These are phyloP conservation scores for Hiodon alosoides DNA, from an alignment of 2,113 vertebrate genomes.

Conservation along the genomic window DNA sequence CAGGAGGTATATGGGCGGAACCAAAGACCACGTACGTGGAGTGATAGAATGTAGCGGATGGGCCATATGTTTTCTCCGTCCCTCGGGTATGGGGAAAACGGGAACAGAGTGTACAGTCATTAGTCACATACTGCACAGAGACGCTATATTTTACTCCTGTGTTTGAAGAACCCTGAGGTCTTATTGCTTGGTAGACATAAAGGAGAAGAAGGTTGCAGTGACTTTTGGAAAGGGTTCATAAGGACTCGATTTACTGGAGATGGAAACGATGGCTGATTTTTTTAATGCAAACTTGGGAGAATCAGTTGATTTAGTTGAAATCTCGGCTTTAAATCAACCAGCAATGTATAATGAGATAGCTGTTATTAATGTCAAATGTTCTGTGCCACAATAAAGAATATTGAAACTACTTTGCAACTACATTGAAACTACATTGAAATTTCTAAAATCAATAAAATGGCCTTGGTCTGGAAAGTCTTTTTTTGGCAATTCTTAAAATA, in stretches of 20 bases:
- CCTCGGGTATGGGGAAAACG: conserved; percentile 3
- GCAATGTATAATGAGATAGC: not conserved
- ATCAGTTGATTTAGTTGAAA: conserved; percentile 13
- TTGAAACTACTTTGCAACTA: not conserved
- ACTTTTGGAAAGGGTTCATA: conserved; percentile 11
- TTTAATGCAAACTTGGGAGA: not conserved
- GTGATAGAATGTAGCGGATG: not conserved
- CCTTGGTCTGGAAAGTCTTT: too few relatives aligned
- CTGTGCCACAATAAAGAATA: not conserved
- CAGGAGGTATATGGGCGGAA: conserved; percentile 22
- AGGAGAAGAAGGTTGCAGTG: not conserved
- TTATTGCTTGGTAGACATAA: conserved; percentile 16
- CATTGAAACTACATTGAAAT: too few relatives aligned
- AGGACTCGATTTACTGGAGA: not conserved
- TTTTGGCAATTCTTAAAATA: too few relatives aligned
- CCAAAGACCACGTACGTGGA: not conserved
- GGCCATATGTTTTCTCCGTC: not conserved
- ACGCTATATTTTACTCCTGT: conserved; percentile 18
- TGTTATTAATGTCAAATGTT: conserved; percentile 1
- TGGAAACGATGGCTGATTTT: not conserved
- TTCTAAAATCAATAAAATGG: too few relatives aligned
- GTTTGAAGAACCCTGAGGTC: not conserved
- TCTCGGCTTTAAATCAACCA: not conserved
- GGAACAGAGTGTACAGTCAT: conserved; percentile 4
- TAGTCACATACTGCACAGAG: not conserved